These are phyloP conservation scores for Proteles cristata DNA, from an alignment of 2,113 vertebrate species.

Conservation along the genomic window DNA sequence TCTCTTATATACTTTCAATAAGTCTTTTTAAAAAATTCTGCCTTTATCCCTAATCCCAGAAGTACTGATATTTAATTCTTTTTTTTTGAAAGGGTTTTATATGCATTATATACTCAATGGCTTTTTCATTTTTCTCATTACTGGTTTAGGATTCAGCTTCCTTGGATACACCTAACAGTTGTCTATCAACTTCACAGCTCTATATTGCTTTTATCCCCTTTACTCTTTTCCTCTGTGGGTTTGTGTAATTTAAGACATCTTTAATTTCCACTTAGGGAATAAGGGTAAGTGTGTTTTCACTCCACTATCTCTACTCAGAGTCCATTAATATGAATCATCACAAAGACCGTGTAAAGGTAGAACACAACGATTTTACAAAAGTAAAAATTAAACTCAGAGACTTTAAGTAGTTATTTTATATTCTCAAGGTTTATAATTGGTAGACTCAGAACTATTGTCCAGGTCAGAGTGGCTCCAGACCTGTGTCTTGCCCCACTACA, in stretches of 20 bases:
- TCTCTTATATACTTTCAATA: not conserved
- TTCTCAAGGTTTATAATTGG: not conserved
- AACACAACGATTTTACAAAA: not conserved
- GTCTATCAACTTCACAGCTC: not conserved
- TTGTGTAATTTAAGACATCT: not conserved
- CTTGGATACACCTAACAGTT: not conserved
- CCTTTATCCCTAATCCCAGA: not conserved
- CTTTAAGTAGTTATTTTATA: not conserved
- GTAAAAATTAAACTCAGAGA: not conserved
- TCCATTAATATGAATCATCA: not conserved
- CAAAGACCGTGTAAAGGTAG: not conserved
- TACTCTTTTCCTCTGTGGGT: not conserved
- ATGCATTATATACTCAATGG: not conserved
- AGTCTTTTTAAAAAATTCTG: not conserved
- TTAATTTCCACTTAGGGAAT: conserved; percentile 33
- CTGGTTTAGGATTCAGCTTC: not conserved
- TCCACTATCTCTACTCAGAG: not conserved
- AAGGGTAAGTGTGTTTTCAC: not conserved
- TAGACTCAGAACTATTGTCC: not conserved
- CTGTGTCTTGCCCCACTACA: not conserved
- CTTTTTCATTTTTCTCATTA: not conserved
- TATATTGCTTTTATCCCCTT: not conserved
- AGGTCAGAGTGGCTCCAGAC: not conserved
- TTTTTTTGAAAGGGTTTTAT: not conserved
- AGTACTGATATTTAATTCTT: not conserved